Percentiles rank a stretch among this genome's conserved stretches.
Evolutionary conservation across 1,140 invertebrate species (phyloP).

Genomic region (Leptinotarsa undecemlineata): DNA sequence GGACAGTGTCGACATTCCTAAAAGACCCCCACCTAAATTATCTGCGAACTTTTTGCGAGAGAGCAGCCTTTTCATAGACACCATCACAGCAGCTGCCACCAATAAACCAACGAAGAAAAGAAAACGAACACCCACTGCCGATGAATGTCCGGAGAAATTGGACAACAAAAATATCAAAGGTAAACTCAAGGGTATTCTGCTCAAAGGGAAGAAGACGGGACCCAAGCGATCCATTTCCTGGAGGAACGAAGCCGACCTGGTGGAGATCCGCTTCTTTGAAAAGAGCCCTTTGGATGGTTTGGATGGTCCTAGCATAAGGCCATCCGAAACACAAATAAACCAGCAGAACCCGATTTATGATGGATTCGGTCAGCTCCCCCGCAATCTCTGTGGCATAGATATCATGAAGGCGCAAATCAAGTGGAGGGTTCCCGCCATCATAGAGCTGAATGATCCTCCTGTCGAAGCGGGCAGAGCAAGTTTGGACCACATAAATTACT

Average conservation of each 20-base stretch:
- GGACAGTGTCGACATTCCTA: no score
- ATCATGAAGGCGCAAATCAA: conserved; percentile 77
- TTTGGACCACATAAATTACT: no score
- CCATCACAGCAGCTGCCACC: conserved; percentile 71
- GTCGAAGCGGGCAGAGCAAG: conserved; percentile 78
- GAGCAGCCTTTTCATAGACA: conserved; percentile 91
- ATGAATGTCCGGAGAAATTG: conserved; percentile 19
- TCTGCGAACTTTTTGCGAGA: conserved; percentile 79
- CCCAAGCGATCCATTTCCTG: conserved; percentile 84
- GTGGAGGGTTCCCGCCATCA: conserved; percentile 71
- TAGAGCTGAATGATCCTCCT: conserved; percentile 68
- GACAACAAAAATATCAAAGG: conserved; percentile 20
- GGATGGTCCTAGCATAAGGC: rapidly evolving
- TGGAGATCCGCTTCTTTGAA: conserved; percentile 86
- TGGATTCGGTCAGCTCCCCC: conserved; percentile 50
- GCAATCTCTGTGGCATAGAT: conserved; percentile 77
- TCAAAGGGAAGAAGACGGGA: conserved; percentile 63
- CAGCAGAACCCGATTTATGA: rapidly evolving
- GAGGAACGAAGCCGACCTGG: conserved; percentile 93
- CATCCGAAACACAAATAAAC: conserved; percentile 11
- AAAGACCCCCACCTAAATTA: conserved; percentile 47
- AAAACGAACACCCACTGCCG: conserved; percentile 62
- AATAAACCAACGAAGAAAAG: conserved; percentile 77
- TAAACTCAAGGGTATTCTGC: conserved; percentile 46
- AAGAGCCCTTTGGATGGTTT: conserved; percentile 65